Percentiles rank a stretch among this genome's conserved stretches.
phyloP scores from a whole-genome alignment of 2,797 vertebrate genomes.

The Muraenolepis orangiensis region DNA sequence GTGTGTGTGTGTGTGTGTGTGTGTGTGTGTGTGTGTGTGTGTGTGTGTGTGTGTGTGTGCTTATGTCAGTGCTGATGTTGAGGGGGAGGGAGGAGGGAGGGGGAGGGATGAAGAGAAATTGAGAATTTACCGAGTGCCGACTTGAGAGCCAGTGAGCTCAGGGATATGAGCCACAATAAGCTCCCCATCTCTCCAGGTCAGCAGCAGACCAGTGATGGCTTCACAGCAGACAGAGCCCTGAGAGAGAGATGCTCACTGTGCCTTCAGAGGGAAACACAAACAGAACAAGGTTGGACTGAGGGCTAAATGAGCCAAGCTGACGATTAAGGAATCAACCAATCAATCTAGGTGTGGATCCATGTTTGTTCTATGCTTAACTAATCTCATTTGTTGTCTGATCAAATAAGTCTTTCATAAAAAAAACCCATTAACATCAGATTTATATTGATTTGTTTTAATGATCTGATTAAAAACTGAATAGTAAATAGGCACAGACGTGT shows the following conservation, averaged over 20 bases:
- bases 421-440: too few relatives aligned
- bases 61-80: neutral
- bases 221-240: neutral
- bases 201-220: slow-evolving; percentile 1
- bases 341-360: neutral
- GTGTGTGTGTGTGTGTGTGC: neutral
- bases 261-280: neutral
- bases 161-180: slow-evolving; percentile 39
- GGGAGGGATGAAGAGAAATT: too few relatives aligned
- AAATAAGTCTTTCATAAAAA: neutral
- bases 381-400: too few relatives aligned
- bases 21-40: neutral
- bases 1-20: neutral
- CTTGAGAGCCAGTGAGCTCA: slow-evolving; percentile 33
- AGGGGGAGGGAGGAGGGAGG: too few relatives aligned
- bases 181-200: slow-evolving; percentile 35
- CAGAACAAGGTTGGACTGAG: neutral
- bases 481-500: neutral
- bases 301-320: neutral
- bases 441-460: neutral
- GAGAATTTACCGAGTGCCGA: slow-evolving; percentile 40
- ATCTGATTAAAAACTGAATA: neutral
- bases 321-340: neutral
- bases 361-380: too few relatives aligned
- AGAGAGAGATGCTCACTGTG: neutral